Conservation (phyloP, 2,113 vertebrate genomes). For the Indicator indicator region DNA sequence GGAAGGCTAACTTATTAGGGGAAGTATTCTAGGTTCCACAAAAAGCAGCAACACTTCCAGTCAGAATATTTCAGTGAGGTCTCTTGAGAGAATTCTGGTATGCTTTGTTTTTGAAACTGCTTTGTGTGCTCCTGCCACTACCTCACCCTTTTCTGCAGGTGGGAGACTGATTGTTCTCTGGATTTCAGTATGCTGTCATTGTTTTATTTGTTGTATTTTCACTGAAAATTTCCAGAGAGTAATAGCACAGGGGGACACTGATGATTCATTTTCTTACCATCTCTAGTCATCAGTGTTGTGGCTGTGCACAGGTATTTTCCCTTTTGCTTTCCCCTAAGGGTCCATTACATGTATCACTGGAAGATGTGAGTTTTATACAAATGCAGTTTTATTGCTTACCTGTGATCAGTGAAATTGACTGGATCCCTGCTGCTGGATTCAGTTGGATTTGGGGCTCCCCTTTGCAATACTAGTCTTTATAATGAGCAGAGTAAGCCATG, state of each 20-base stretch:
- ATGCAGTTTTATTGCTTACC: not conserved
- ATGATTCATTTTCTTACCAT: constrained; percentile 2
- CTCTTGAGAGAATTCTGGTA: not conserved
- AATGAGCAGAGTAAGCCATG: not conserved
- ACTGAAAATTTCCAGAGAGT: not conserved
- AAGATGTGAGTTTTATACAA: not conserved
- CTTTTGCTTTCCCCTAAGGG: not conserved
- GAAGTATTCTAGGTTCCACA: not conserved
- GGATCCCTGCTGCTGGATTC: not conserved
- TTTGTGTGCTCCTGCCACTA: not conserved
- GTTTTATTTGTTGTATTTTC: not conserved
- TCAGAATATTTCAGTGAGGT: not conserved
- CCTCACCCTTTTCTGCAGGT: accelerated
- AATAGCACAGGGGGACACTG: not conserved
- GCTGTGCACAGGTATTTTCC: not conserved
- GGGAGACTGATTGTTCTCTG: not conserved
- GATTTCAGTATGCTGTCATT: not conserved
- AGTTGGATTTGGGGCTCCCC: accelerated
- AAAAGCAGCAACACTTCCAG: not conserved
- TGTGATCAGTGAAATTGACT: not conserved
- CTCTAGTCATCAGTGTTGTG: not conserved
- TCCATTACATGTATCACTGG: not conserved
- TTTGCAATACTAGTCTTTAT: not conserved
- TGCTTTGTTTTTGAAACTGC: not conserved
- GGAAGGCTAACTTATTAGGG: not conserved